Evolutionary conservation across 1,140 invertebrate genomes (phyloP).

Genomic region (Drepana arcuata): DNA sequence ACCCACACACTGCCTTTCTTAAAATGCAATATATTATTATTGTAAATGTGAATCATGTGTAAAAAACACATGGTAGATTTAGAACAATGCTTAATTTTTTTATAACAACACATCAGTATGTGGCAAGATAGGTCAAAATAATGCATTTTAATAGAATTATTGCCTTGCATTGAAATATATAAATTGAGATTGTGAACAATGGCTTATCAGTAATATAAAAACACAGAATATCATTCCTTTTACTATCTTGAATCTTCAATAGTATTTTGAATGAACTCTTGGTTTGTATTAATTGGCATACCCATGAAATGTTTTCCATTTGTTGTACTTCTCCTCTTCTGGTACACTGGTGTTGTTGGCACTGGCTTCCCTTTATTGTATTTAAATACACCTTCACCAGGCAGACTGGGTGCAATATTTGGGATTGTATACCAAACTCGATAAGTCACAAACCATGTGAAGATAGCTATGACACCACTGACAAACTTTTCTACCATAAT

Average conservation of each 20-base stretch:
- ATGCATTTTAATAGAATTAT: too few species aligned
- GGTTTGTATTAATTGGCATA: conserved; percentile 77
- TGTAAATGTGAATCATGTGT: too few species aligned
- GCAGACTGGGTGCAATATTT: conserved; percentile 76
- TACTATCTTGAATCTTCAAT: conserved; percentile 44
- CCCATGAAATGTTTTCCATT: conserved; percentile 82
- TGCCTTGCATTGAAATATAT: too few species aligned
- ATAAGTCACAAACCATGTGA: conserved; percentile 95
- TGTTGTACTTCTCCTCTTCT: conserved; percentile 46
- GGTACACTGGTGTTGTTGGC: conserved; percentile 24
- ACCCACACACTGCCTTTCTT: too few species aligned
- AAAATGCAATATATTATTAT: too few species aligned
- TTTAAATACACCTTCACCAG: conserved; percentile 85
- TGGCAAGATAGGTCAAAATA: too few species aligned
- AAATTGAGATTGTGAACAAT: too few species aligned
- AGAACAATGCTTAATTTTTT: too few species aligned
- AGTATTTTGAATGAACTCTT: conserved; percentile 29
- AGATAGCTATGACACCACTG: conserved; percentile 87
- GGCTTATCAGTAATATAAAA: too few species aligned
- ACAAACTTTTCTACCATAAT: conserved; percentile 95
- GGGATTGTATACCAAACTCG: conserved; percentile 82
- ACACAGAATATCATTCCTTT: too few species aligned
- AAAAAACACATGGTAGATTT: too few species aligned
- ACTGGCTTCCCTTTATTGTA: conserved; percentile 77
- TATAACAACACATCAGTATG: too few species aligned